phyloP scores from a whole-genome alignment of 2,797 vertebrate genomes.

The Coregonus suidteri region DNA sequence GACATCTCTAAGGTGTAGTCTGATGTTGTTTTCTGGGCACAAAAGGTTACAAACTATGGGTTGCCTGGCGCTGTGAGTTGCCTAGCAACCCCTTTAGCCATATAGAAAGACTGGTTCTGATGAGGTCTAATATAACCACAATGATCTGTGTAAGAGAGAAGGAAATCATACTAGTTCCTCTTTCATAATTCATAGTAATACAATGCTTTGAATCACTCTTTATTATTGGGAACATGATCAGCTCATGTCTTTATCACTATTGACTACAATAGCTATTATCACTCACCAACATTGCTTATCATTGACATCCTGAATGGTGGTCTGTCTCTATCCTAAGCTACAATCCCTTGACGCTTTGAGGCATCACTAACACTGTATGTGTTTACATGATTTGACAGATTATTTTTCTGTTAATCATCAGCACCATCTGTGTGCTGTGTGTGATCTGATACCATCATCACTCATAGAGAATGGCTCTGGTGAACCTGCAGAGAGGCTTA shows the following conservation, averaged over 20 bases:
- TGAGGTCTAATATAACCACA: constrained; percentile 23
- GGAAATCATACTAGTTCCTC: background rate
- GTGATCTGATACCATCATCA: constrained; percentile 5
- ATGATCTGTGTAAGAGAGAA: background rate
- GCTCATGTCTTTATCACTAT: background rate
- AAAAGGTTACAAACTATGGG: constrained; percentile 10
- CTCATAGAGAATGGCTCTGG: constrained; percentile 39
- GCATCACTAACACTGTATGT: background rate
- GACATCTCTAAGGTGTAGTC: constrained; percentile 9
- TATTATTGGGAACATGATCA: background rate
- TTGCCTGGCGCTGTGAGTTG: constrained; percentile 23
- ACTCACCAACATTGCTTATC: background rate
- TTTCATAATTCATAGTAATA: background rate
- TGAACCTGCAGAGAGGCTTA: constrained; percentile 39
- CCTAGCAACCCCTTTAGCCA: constrained; percentile 35
- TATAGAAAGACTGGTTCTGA: constrained; percentile 14
- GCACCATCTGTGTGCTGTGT: background rate
- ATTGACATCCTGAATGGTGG: background rate
- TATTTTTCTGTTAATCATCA: background rate
- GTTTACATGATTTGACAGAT: background rate
- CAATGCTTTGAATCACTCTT: background rate
- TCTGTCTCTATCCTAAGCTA: background rate
- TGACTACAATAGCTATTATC: too few relatives aligned
- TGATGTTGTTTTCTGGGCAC: constrained; percentile 11
- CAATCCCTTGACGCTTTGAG: background rate